Evolutionary conservation across 2,113 vertebrate species (phyloP).

Genomic region (Pithys albifrons): DNA sequence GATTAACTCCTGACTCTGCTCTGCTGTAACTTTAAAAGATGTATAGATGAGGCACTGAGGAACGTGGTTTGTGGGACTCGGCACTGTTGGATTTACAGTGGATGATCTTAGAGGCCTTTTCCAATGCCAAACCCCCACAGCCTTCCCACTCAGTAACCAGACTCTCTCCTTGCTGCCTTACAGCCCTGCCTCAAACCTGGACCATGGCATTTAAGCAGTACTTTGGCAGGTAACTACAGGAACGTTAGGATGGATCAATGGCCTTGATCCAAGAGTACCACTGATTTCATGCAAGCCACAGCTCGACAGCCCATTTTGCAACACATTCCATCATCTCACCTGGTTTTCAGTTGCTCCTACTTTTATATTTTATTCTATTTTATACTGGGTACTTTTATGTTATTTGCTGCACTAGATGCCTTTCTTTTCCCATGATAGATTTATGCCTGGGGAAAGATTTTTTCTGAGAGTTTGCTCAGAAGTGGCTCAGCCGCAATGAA

Average conservation of each 20-base stretch:
- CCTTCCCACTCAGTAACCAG: background rate
- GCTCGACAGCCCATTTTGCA: background rate
- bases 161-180: background rate
- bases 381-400: background rate
- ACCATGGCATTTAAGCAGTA: background rate
- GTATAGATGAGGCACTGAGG: background rate
- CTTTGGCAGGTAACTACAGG: background rate
- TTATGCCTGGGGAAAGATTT: background rate
- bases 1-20: background rate
- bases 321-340: background rate
- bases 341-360: background rate
- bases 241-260: background rate
- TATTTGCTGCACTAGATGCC: background rate
- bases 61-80: background rate
- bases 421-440: background rate
- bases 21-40: accelerated
- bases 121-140: background rate
- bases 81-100: accelerated
- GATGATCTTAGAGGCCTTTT: background rate
- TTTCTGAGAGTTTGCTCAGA: background rate
- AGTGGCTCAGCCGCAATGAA: background rate
- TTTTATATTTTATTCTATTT: background rate
- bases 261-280: background rate
- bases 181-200: background rate
- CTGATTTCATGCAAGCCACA: background rate